A percentile compares a stretch with the other conserved stretches of the same genome.
Evolutionary conservation across 2,888 invertebrate genomes (phyloP).

Genomic region (Xestia sexstrigata): DNA sequence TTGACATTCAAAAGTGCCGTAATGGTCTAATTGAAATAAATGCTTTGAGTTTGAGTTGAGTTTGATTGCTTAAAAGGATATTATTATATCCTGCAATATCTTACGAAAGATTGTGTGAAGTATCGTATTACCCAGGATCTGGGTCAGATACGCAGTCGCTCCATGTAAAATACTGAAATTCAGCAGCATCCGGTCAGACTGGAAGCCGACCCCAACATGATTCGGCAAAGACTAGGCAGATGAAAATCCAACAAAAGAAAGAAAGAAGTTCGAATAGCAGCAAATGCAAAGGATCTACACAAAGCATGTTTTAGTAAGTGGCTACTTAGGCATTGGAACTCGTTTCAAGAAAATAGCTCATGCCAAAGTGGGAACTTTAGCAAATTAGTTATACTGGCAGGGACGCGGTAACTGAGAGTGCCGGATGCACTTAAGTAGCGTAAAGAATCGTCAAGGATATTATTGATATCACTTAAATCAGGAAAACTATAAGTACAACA

Average conservation of each 20-base stretch:
- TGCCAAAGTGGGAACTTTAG: slow-evolving; percentile 21
- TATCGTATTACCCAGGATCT: neutral
- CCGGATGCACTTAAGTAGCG: slow-evolving; percentile 18
- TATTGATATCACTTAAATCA: slow-evolving; percentile 9
- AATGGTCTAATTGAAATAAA: too few species aligned
- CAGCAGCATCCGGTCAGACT: neutral
- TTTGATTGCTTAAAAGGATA: slow-evolving; percentile 20
- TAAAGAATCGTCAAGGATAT: neutral
- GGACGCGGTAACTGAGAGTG: neutral
- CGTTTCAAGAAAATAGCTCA: slow-evolving; percentile 6
- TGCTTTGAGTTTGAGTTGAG: too few species aligned
- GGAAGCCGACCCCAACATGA: neutral
- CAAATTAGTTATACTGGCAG: slow-evolving; percentile 12
- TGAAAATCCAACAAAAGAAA: neutral
- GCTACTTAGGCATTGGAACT: slow-evolving; percentile 2
- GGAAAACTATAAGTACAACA: neutral
- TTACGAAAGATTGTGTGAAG: neutral
- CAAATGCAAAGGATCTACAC: neutral
- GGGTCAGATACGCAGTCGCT: too few species aligned
- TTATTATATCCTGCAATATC: slow-evolving; percentile 3
- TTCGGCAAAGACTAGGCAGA: neutral
- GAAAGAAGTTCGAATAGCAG: neutral
- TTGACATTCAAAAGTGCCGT: too few species aligned
- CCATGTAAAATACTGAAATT: neutral
- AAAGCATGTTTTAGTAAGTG: slow-evolving; percentile 4